phyloP scores from a whole-genome alignment of 2,113 vertebrate genomes.

The Panurus biarmicus region DNA sequence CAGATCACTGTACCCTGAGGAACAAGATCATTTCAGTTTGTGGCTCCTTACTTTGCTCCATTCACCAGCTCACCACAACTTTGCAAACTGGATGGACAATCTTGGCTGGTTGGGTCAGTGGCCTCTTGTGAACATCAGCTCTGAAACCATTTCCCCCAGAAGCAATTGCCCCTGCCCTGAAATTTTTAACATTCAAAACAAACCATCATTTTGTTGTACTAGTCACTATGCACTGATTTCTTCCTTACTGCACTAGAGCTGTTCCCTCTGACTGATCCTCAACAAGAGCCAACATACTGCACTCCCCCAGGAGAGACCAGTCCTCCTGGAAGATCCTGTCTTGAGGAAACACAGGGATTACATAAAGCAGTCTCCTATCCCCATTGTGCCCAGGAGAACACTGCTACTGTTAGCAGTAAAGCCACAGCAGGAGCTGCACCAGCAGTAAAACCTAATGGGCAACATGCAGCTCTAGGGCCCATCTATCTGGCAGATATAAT shows the following conservation, averaged over 20 bases:
- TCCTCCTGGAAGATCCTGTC: not conserved
- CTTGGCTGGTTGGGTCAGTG: not conserved
- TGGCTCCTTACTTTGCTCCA: not conserved
- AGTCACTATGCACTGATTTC: not conserved
- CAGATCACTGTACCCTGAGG: not conserved
- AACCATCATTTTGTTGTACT: not conserved
- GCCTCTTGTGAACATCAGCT: not conserved
- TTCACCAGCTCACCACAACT: not conserved
- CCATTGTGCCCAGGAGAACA: not conserved
- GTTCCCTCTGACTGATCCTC: not conserved
- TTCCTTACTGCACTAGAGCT: not conserved
- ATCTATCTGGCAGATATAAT: not conserved
- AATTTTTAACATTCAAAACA: not conserved
- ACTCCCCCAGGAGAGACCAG: rapidly evolving
- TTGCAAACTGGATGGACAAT: not conserved
- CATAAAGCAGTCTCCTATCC: rapidly evolving
- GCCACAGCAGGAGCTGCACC: not conserved
- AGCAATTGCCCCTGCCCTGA: not conserved
- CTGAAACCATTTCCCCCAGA: not conserved
- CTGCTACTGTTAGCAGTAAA: not conserved
- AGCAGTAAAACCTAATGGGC: not conserved
- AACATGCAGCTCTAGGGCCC: not conserved
- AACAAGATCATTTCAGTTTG: not conserved
- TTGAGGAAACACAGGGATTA: not conserved
- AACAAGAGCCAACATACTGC: not conserved